Evolutionary conservation across 2,797 vertebrate genomes (phyloP), one percentile per base, ranked within the genome.

Genomic region (Eurystomus glaucurus): DNA sequence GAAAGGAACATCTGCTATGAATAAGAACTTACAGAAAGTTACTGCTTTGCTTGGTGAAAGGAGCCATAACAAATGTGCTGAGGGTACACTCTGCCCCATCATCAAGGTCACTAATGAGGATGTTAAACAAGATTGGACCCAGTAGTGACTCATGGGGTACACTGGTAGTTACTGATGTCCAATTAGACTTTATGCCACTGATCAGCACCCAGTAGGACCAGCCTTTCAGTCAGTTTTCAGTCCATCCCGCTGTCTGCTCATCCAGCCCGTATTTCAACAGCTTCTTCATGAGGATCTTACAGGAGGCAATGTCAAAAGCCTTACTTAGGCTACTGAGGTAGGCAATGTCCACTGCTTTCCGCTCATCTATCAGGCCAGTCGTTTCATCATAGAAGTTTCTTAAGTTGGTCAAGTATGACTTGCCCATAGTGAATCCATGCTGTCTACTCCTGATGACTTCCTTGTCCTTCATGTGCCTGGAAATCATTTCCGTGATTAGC

Each of bases 51-150:
- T 35, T 35, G 35, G 35, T 35, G 35, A 35, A 35, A 35, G 35
- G 35, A 35, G 35, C 35, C 35, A 35, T 35, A 35, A 35, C 35
- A 35, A 35, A 35, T 35, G 35, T 41, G 41, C 41, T 41, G 41
- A 41, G 41, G 41, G 11, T 41, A 15, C 41, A 41, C 41, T 41
- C 41, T 4, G 4, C 71, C 45, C 45, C 45, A 41, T 6, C 33
- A 68, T 10, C 19, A 11, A 10, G 5, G 9, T 46, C 5, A 5
- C 21, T 29, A 22, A 33, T 33, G 43, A 61, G 10, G 8, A 14
- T 16, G 10, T 8, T 13, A 13, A 48, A 28, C 11, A 35, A 35
- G 1, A 51, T 0, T 37, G 11, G 2, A 33, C 9, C 6, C 19
- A 55, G 14, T 23, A 13, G 17, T 41, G 33, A 43, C 6, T 18